A percentile compares a stretch with the other conserved stretches of the same genome.
Evolutionary conservation across 2,113 vertebrate genomes (phyloP).

Genomic region (Corythaeola cristata): DNA sequence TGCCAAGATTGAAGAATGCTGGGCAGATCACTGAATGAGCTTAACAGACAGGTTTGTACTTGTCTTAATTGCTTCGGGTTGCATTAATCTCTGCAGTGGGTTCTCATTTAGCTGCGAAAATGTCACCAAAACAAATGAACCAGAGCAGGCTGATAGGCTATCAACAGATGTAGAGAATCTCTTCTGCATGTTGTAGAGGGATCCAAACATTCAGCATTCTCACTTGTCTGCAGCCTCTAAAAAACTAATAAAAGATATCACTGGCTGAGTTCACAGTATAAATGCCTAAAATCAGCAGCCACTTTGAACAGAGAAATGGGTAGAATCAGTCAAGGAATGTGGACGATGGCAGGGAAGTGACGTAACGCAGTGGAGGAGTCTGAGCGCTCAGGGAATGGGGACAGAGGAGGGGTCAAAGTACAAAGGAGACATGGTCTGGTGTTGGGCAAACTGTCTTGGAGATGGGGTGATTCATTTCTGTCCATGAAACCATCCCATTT

Average conservation of each 20-base stretch:
- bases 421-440: accelerated
- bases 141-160: background rate
- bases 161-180: background rate
- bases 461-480: background rate
- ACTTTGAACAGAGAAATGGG: background rate
- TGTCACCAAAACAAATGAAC: conserved; percentile 40
- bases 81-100: background rate
- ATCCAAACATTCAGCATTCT: background rate
- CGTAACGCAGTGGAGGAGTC: accelerated
- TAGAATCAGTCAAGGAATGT: accelerated
- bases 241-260: background rate
- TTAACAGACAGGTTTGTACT: conserved; percentile 34
- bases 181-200: background rate
- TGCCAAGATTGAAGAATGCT: background rate
- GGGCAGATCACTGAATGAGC: background rate
- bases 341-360: background rate
- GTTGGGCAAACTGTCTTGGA: background rate
- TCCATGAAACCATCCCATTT: background rate
- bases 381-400: background rate
- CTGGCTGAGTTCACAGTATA: background rate
- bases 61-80: background rate
- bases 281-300: background rate
- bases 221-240: background rate
- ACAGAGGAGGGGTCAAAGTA: background rate
- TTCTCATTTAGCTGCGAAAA: conserved; percentile 48